These are phyloP conservation scores for Pipa parva DNA, from an alignment of 2,113 vertebrate species.

Conservation along the genomic window DNA sequence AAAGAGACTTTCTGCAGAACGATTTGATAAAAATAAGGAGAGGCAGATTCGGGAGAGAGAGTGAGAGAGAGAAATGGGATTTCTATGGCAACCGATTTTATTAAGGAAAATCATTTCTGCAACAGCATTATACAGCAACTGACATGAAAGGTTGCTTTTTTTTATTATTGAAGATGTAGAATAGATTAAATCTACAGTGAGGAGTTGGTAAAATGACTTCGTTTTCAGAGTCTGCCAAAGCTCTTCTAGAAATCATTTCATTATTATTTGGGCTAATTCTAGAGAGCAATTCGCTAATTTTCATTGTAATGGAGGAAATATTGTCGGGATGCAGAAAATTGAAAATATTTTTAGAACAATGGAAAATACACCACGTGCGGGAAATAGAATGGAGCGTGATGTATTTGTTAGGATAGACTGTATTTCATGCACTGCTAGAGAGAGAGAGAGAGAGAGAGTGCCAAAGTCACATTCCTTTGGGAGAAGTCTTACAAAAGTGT, in stretches of 20 bases:
- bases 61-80: conserved; percentile 37
- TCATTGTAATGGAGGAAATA: conserved; percentile 2
- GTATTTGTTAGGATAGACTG: too few species aligned
- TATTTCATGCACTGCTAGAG: too few species aligned
- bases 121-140: conserved; percentile 33
- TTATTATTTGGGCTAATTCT: conserved; percentile 7
- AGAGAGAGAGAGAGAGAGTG: too few species aligned
- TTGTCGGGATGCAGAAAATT: neutral
- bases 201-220: conserved; percentile 20
- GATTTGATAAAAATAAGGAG: conserved; percentile 37
- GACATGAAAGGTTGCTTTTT: conserved; percentile 1
- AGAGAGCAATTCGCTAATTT: conserved; percentile 16
- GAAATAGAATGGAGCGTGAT: too few species aligned
- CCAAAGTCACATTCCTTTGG: too few species aligned
- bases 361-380: too few species aligned
- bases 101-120: conserved; percentile 41
- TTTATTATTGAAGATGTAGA: conserved; percentile 18
- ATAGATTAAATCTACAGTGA: conserved; percentile 30
- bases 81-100: conserved; percentile 42
- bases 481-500: too few species aligned
- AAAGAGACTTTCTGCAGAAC: conserved; percentile 28
- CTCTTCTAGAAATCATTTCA: conserved; percentile 3
- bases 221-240: conserved; percentile 1
- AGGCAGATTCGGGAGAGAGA: conserved; percentile 33
- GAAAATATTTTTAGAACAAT: conserved; percentile 2